A percentile compares a stretch with the other conserved stretches of the same genome.
These are phyloP conservation scores for Azemiops feae DNA, from an alignment of 2,113 vertebrate species.

Conservation along the genomic window DNA sequence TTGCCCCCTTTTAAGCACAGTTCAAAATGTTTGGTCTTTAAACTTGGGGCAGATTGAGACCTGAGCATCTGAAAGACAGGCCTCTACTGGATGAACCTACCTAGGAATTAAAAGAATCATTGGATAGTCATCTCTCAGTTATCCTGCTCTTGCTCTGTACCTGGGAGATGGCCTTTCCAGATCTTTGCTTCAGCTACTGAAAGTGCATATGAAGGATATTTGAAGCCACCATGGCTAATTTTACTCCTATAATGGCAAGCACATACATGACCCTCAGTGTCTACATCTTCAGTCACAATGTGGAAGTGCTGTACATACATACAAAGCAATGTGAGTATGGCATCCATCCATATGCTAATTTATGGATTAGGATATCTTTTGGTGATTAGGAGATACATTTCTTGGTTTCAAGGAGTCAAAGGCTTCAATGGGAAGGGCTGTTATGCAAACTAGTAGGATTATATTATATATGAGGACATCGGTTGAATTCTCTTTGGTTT, in stretches of 20 bases:
- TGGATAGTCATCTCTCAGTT: not conserved
- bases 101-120: not conserved
- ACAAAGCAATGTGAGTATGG: not conserved
- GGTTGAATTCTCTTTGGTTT: not conserved
- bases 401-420: not conserved
- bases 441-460: not conserved
- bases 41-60: not conserved
- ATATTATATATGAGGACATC: not conserved
- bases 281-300: not conserved
- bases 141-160: not conserved
- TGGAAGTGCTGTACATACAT: not conserved
- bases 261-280: not conserved
- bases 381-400: not conserved
- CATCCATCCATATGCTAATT: not conserved
- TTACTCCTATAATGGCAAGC: not conserved
- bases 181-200: not conserved
- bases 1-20: not conserved
- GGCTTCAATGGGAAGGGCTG: not conserved
- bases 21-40: not conserved
- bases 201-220: not conserved
- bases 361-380: not conserved
- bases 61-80: not conserved
- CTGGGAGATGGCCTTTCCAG: not conserved
- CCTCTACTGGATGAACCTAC: not conserved
- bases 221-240: not conserved